Evolutionary conservation across 2,113 vertebrate genomes (phyloP), one percentile per base, ranked within the genome.

Genomic region (Sapayoa aenigma): DNA sequence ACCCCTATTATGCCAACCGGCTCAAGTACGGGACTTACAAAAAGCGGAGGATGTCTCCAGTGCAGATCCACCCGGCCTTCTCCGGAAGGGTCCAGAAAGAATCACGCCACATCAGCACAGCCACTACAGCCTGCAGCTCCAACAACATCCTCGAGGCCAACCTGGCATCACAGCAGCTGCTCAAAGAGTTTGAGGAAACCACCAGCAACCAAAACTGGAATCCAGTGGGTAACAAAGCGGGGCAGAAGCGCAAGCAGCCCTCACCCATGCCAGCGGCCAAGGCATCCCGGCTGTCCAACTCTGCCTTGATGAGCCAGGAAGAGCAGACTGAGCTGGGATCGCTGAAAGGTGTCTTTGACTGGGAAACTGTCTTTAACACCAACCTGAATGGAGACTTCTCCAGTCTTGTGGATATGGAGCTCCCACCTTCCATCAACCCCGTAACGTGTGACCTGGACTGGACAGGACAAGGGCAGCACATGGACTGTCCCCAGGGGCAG

Each of bases 341-440:
- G 0, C 98, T 99, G 65, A 99, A 99, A 92, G 99, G 99, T 14
- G 98, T 98, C 97, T 99, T 99, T 75, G 99, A 99, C 97, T 99
- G 99, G 99, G 98, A 99, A 58, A 98, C 98, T 80, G 97, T 99
- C 91, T 98, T 99, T 12, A 98, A 99, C 65, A 97, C 98, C 3
- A 97, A 98, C 16, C 98, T 97, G 24, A 97, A 90, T 0, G 98
- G 97, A 21, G 99, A 99, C 80, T 98, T 99, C 66, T 98, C 97
- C 52, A 58, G 95, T 1, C 97, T 98, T 74, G 98, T 93, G 67
- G 95, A 96, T 59, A 78, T 99, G 97, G 98, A 99, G 14, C 98
- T 97, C 67, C 98, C 96, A 1, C 98, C 98, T 9, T 97, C 98
- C 1, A 89, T 98, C 88, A 99, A 98, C 88, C 98, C 99, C 4